Percentiles rank a stretch among this genome's conserved stretches.
phyloP scores from a whole-genome alignment of 2,113 vertebrate species.

The Cyanocitta stelleri region DNA sequence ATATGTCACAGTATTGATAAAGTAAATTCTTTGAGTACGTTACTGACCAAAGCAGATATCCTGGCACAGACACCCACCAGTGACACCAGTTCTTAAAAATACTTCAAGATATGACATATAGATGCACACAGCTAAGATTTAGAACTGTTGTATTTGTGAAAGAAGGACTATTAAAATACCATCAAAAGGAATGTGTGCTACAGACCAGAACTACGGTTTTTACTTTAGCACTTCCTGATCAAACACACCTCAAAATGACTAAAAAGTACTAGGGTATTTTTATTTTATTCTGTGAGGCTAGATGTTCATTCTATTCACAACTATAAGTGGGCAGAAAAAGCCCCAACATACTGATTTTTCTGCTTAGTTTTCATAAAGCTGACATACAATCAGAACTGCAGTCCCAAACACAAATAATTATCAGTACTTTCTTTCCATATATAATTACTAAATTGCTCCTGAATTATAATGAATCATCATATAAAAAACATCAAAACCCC shows the following conservation, averaged over 20 bases:
- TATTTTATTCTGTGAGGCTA: not conserved
- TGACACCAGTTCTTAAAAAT: not conserved
- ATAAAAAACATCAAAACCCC: not conserved
- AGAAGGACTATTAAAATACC: not conserved
- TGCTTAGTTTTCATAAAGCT: not conserved
- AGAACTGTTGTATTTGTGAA: not conserved
- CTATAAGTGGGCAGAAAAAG: not conserved
- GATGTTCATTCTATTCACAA: not conserved
- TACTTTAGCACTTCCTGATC: not conserved
- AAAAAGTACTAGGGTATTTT: not conserved
- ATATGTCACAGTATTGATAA: not conserved
- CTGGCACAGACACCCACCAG: not conserved
- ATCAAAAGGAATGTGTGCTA: not conserved
- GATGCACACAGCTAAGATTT: not conserved
- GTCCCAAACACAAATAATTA: not conserved
- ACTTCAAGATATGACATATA: not conserved
- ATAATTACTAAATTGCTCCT: not conserved
- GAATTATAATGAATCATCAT: not conserved
- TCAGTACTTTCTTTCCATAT: not conserved
- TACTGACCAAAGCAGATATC: not conserved
- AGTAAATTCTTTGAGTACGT: not conserved
- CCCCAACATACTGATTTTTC: not conserved
- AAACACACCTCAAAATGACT: not conserved
- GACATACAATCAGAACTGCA: not conserved
- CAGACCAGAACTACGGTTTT: not conserved